Base-by-base conservation (phyloP, 2,888 invertebrate genomes). In the Microctonus hyperodae region DNA sequence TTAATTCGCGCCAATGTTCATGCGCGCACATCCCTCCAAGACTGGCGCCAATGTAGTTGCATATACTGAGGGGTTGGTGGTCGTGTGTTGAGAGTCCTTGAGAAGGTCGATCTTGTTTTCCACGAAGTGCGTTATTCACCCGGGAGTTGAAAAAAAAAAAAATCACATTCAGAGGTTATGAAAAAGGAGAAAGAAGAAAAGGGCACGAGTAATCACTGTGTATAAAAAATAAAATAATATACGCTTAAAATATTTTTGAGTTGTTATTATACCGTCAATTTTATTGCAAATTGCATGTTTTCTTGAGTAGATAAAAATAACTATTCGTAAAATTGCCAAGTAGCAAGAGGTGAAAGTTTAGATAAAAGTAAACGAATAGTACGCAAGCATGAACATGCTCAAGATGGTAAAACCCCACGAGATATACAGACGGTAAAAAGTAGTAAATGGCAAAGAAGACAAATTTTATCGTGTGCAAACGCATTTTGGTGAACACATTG, bases 1-100 rank as follows among this genome's bases (percentile, higher is more conserved):
- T 67, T 67, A 67, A 67, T 67, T 67, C 62, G 56, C 57, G 62
- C 67, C 57, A 67, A 50, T 61, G 53, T 57, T 57, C 40, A 56
- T 33, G 57, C 62, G 48, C 56, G 57, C 62, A 37, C 56, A 22
- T 56, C 35, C 50, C 28, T 44, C 61, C 48, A 61, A 56, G 66
- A 62, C 62, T 67, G 67, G 67, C 67, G 67, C 62, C 62, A 67
- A 62, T 35, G 64, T 16, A 16, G 62, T 51, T 51, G 40, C 40
- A 59, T 25, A 58, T 44, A 44, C 28, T 3, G 44, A 65, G 33
- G 44, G 61, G 66, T 44, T 48, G 53, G 61, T 33, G 33, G 51
- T 51, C 33, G 50, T 33, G 62, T 33, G 53, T 53, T 35, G 40
- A 56, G 55, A 40, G 63, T 55, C 48, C 55, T 64, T 44, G 28